phyloP scores from a whole-genome alignment of 2,888 invertebrate species.

The Drosophila pseudotakahashii region DNA sequence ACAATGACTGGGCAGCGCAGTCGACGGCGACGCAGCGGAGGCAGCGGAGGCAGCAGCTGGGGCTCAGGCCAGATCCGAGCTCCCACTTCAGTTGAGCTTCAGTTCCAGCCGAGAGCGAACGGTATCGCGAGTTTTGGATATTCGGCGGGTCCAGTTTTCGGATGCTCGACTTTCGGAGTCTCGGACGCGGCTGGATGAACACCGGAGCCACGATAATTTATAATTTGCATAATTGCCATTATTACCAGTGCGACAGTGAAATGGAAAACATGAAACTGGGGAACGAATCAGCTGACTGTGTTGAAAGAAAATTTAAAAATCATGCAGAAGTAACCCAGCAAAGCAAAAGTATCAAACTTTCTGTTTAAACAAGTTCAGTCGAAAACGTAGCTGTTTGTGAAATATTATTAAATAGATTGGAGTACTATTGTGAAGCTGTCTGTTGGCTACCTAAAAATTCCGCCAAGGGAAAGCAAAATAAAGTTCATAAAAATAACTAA shows the following conservation, averaged over 20 bases:
- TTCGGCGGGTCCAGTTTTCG: conserved; percentile 35
- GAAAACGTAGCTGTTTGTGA: too few relatives aligned
- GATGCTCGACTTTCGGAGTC: conserved; percentile 47
- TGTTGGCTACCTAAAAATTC: too few relatives aligned
- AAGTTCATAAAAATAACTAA: too few relatives aligned
- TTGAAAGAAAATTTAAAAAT: not conserved
- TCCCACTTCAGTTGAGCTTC: conserved; percentile 59
- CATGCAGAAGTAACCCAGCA: not conserved
- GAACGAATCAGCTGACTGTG: not conserved
- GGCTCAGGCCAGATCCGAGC: conserved; percentile 27
- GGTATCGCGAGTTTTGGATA: conserved; percentile 42
- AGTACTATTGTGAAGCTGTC: too few relatives aligned
- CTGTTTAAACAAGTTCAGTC: too few relatives aligned
- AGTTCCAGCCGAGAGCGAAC: conserved; percentile 66
- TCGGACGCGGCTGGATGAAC: conserved; percentile 42
- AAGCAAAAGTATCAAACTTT: not conserved
- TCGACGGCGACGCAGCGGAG: not conserved
- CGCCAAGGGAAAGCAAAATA: too few relatives aligned
- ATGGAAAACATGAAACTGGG: conserved; percentile 23
- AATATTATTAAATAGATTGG: too few relatives aligned
- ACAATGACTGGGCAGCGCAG: conserved; percentile 66
- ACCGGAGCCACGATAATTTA: conserved; percentile 71
- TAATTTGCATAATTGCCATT: conserved; percentile 78
- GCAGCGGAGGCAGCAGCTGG: conserved; percentile 40
- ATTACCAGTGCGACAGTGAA: conserved; percentile 56